Percentiles rank a stretch among this genome's conserved stretches.
Conservation (phyloP, 2,797 vertebrate genomes). For the Micromesistius poutassou region DNA sequence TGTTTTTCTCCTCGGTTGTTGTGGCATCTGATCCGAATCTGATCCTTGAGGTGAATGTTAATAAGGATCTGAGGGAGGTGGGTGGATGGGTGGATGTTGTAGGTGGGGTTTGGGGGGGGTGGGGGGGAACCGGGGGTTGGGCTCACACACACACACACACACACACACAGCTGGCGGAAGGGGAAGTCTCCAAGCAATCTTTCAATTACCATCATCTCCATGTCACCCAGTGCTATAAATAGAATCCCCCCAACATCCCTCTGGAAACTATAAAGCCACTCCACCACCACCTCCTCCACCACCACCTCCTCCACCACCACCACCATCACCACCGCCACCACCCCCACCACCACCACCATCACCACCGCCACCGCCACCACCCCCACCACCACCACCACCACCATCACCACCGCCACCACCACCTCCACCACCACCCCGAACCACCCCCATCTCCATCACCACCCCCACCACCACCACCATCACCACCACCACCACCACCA, state of each 20-base stretch:
- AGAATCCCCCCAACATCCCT: constrained; percentile 30
- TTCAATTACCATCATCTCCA: constrained; percentile 55
- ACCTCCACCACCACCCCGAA: neutral
- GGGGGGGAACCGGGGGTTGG: neutral
- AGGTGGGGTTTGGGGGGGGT: neutral
- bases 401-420: neutral
- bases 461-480: neutral
- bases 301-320: too few relatives aligned
- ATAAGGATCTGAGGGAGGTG: constrained; percentile 49
- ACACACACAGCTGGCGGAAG: constrained; percentile 19
- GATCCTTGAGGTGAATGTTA: constrained; percentile 65
- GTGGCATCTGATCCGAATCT: constrained; percentile 72
- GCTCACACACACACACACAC: constrained; percentile 14
- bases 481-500: neutral
- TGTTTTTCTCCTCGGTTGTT: constrained; percentile 63
- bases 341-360: neutral
- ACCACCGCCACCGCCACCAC: neutral
- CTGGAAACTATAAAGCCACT: neutral
- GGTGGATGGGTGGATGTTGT: constrained; percentile 16
- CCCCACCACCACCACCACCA: neutral
- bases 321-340: neutral
- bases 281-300: too few relatives aligned
- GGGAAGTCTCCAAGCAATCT: constrained; percentile 51
- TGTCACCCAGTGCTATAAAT: constrained; percentile 34
- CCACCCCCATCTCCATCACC: neutral